These are phyloP conservation scores for Hemicordylus capensis DNA, from an alignment of 2,113 vertebrate species.

Conservation along the genomic window DNA sequence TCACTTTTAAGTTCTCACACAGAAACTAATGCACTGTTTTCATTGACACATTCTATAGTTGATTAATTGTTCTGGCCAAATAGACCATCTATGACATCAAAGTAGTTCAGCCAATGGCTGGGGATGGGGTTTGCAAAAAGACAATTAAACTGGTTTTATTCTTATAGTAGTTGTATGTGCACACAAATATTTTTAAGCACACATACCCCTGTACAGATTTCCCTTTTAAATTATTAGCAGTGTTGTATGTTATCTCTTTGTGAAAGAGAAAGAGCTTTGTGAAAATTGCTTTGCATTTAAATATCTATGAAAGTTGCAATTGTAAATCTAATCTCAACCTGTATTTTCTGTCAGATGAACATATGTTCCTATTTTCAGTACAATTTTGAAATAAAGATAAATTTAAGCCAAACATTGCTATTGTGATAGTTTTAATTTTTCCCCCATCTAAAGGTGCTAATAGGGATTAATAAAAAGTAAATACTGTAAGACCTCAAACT, in stretches of 20 bases:
- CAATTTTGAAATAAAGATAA: not conserved
- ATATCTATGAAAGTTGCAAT: constrained; percentile 9
- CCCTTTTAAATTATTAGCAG: not conserved
- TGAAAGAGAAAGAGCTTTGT: not conserved
- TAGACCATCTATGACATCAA: too few species aligned
- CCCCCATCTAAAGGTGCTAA: not conserved
- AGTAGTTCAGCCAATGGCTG: not conserved
- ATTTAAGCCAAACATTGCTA: not conserved
- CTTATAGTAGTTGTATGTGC: not conserved
- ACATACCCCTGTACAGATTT: too few species aligned
- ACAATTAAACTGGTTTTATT: not conserved
- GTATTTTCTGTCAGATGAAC: not conserved
- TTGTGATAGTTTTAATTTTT: not conserved
- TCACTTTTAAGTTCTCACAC: too few species aligned
- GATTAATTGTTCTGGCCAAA: too few species aligned
- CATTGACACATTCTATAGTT: too few species aligned
- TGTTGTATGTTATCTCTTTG: not conserved
- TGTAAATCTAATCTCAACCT: constrained; percentile 15
- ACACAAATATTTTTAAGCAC: too few species aligned
- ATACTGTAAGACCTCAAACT: constrained; percentile 16
- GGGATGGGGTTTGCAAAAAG: not conserved
- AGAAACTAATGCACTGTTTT: too few species aligned
- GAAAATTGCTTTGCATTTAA: not conserved
- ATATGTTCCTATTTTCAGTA: not conserved
- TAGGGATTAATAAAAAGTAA: not conserved